Base-by-base conservation (phyloP, 1,140 invertebrate genomes). In the Heliothis subflexa region DNA sequence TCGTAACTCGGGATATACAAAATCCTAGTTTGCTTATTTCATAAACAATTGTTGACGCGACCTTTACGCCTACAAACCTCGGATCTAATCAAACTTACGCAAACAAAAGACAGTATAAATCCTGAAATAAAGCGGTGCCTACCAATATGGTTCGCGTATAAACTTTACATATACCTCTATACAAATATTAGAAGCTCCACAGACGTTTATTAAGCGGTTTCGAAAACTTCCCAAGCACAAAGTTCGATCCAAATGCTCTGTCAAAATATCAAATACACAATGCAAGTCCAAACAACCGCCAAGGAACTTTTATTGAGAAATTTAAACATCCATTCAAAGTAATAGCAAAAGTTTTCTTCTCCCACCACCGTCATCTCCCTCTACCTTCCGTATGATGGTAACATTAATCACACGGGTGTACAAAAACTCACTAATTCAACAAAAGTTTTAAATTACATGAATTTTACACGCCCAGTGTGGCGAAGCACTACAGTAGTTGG, bases 261-360 rank as follows among this genome's bases (percentile, higher is more conserved):
- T 85, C 79, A 83, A 81, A 85, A 85, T 81, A 85, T 85, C 83
- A 83, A 77, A 79, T 76, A 81, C 81, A 81, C 75, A 82, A 84
- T 80, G 66, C 64, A 79, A 75, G n/a, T 16, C 59, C 62, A 71
- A 74, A 79, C 78, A 73, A 76, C 72, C 64, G 18, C 33, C 28
- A 11, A 64, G 57, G 55, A 88, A 89, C 80, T 88, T 88, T 86
- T 89, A 89, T 88, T 84, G 81, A 81, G 79, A 84, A 87, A 88
- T 89, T 88, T 85, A 88, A 89, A 85, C 85, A 82, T 71, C 86
- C 79, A 83, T 89, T 84, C 74, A 45, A 77, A 78, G 83, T 89
- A 89, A 87, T 89, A 83, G 85, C 80, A n/a, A 79, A 86, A 87
- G 83, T 86, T 88, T 86, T 18, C 57, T 47, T 14, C 54, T 14